Conservation (phyloP, 2,888 invertebrate genomes). For the Dryadula phaetusa region DNA sequence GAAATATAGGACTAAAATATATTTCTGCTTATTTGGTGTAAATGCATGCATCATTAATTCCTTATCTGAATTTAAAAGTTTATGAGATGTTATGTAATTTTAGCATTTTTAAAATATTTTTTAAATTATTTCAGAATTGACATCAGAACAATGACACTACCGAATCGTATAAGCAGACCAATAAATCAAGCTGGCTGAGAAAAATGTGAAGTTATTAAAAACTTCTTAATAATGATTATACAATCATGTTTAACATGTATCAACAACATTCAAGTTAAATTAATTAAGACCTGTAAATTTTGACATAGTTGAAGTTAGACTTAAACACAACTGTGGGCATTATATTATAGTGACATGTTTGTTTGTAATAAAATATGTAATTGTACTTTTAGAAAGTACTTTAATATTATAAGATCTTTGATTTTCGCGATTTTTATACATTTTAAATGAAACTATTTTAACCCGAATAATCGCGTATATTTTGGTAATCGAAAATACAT, state of each 20-base stretch:
- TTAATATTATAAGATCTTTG: too few relatives aligned
- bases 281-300: background rate
- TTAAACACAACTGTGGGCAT: background rate
- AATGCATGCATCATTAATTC: too few relatives aligned
- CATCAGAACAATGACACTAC: constrained; percentile 87
- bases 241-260: constrained; percentile 10
- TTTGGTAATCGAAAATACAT: too few relatives aligned
- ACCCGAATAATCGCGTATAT: too few relatives aligned
- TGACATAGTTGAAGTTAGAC: background rate
- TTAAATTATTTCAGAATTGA: constrained; percentile 83
- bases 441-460: too few relatives aligned
- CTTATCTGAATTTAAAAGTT: too few relatives aligned
- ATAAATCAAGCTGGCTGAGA: constrained; percentile 68
- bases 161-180: constrained; percentile 87
- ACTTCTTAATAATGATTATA: constrained; percentile 3
- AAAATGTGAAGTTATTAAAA: background rate
- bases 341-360: background rate
- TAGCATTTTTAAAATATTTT: background rate
- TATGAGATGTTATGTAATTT: background rate
- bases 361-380: background rate
- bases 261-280: background rate
- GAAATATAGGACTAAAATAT: too few relatives aligned
- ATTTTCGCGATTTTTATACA: too few relatives aligned
- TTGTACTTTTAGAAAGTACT: background rate
- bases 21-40: too few relatives aligned